Base-by-base conservation (phyloP, 2,888 invertebrate genomes). In the Anagyrus pseudococci region DNA sequence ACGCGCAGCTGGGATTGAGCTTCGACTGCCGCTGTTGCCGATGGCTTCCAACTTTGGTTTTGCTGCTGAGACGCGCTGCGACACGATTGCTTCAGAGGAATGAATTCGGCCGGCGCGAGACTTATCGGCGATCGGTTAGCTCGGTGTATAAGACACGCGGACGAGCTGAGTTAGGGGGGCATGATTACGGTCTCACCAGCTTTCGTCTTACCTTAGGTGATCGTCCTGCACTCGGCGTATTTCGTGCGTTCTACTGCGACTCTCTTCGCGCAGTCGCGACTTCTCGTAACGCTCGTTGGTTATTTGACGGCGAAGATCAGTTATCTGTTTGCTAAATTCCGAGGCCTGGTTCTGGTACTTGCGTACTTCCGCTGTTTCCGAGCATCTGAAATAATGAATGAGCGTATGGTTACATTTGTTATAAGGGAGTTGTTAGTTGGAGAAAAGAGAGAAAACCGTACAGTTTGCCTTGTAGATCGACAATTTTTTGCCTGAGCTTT, bases 401-500 rank as follows among this genome's bases (percentile, higher is more conserved):
- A 46, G 2, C 37, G 10, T 55, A n/a, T 43, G 22, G 15, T 37
- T 29, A 40, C 13, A 22, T n/a, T 17, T 43, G 2, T 43, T n/a
- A 17, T 20, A 22, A 13, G 25, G 19, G 29, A 37, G 47, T 26
- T 19, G 17, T n/a, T 22, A 4, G 17, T 22, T 19, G 33, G 6
- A 1, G 52, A 47, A n/a, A 53, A 40, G 8, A 20, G 25, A 40
- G 17, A 43, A 44, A 7, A 47, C 33, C 83, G 84, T 80, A 86
- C 86, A 85, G 74, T 79, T 82, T 83, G 20, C 74, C 75, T 67
- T 84, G 83, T n/a, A 85, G 75, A 29, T 84, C 84, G 13, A 77
- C 73, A 13, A 87, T 80, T 73, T 84, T 84, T 41, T 84, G 82
- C 71, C 86, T 87, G 65, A 88, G 77, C 52, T 83, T 82, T 64